Conservation (phyloP, 2,888 invertebrate species). For the Geotrupes spiniger region DNA sequence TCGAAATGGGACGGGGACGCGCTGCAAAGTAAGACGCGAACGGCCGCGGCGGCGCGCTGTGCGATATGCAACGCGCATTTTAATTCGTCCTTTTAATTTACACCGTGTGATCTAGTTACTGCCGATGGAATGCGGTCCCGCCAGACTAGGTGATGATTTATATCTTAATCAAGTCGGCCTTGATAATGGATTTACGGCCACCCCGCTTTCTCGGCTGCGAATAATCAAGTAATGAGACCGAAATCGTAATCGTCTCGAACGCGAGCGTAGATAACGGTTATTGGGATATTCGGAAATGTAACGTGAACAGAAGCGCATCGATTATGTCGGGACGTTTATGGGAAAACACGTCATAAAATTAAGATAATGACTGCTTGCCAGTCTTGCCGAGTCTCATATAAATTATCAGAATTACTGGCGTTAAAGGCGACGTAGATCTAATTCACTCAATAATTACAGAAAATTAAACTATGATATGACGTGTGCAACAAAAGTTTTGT, state of each 20-base stretch:
- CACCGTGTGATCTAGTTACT: slow-evolving; percentile 29
- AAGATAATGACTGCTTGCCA: no score
- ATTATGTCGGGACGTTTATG: no score
- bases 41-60: slow-evolving; percentile 6
- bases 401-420: no score
- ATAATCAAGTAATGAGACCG: slow-evolving; percentile 16
- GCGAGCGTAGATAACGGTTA: slow-evolving; percentile 10
- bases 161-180: slow-evolving; percentile 42
- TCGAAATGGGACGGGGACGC: slow-evolving; percentile 4
- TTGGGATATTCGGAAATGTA: slow-evolving; percentile 8
- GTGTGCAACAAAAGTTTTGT: no score
- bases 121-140: slow-evolving; percentile 38
- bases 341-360: no score
- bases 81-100: slow-evolving; percentile 30
- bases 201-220: slow-evolving; percentile 14
- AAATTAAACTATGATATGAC: no score
- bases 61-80: slow-evolving; percentile 28
- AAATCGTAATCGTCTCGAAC: slow-evolving; percentile 13
- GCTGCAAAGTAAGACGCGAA: slow-evolving; percentile 5
- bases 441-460: no score
- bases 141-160: slow-evolving; percentile 42
- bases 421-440: no score
- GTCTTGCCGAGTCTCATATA: no score
- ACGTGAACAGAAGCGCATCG: not conserved
- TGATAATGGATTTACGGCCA: slow-evolving; percentile 38